Evolutionary conservation across 2,888 invertebrate genomes (phyloP), one percentile per base, ranked within the genome.

Genomic region (Lepeophtheirus nordmannii): DNA sequence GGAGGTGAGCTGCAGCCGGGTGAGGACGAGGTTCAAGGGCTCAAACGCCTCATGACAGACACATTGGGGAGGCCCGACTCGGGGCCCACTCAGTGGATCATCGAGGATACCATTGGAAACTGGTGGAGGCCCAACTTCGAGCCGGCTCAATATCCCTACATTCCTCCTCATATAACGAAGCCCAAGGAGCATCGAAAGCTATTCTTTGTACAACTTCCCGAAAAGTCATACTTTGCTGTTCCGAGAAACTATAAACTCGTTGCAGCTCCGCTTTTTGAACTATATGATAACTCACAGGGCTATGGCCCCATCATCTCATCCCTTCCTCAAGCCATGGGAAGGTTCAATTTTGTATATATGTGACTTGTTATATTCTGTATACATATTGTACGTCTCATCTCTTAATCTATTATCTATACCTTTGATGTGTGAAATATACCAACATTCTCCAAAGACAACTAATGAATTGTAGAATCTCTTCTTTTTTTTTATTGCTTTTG

Each of bases 61-160:
- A 97, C 96, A 12, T 82, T 99, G 69, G 98, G 98, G 67, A 82
- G 96, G 72, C 91, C 96, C 74, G 97, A 98, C 75, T 93, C 92
- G 12, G 87, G 92, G 14, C 88, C 90, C 71, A 93, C 94, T 75
- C 96, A 99, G 72, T 99, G 98, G 98, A 83, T 89, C 14, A 86
- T 98, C 68, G 97, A 94, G 77, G 93, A 96, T 73, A 85, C 85
- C 14, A 85, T 89, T 73, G 91, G 90, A 14, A 98, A 97, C 78
- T 99, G 98, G 98, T 99, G 97, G 97, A 81, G 98, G 69, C 98
- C 98, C 0, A 98, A 99, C 79, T 99, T 99, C 78, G 98, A 99
- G 78, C 97, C 98, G 22, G 97, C 98, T 0, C 94, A 97, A 75
- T 99, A 98, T 78, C 98, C 98, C 0, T 99, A 99, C 81, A 87